phyloP scores from a whole-genome alignment of 2,888 invertebrate genomes.

The Catonia carolina region DNA sequence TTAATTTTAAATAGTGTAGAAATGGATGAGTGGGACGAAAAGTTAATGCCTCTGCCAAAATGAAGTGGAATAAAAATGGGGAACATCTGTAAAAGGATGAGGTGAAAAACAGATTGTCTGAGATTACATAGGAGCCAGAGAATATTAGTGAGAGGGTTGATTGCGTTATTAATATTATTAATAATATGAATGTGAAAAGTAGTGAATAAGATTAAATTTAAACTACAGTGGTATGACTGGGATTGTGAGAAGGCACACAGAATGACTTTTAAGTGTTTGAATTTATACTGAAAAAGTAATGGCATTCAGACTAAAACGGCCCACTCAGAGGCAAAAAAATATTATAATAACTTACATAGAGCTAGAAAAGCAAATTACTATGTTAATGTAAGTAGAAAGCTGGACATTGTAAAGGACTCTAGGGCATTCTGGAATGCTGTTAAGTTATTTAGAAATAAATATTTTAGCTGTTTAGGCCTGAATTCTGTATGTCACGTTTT shows the following conservation, averaged over 20 bases:
- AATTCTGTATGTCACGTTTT: too few species aligned
- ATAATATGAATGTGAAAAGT: not conserved
- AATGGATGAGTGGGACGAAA: not conserved
- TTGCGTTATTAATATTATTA: not conserved
- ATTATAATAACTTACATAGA: too few species aligned
- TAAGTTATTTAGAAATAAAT: too few species aligned
- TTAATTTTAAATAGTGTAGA: not conserved
- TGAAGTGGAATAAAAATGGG: too few species aligned
- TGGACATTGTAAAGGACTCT: too few species aligned
- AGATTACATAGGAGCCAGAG: not conserved
- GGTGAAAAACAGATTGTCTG: not conserved
- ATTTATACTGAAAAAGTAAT: not conserved
- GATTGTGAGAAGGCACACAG: not conserved
- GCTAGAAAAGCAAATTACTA: too few species aligned
- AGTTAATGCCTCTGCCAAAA: not conserved
- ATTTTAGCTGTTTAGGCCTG: too few species aligned
- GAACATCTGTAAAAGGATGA: not conserved
- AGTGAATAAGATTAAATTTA: not conserved
- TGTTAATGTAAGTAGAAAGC: too few species aligned
- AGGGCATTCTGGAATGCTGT: too few species aligned
- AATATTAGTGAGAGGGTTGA: too few species aligned
- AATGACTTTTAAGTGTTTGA: not conserved
- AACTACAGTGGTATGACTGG: not conserved
- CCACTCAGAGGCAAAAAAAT: too few species aligned
- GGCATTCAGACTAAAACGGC: too few species aligned